Percentiles rank a stretch among this genome's conserved stretches.
Conservation (phyloP, 2,888 invertebrate species). For the Drosophila colorata region DNA sequence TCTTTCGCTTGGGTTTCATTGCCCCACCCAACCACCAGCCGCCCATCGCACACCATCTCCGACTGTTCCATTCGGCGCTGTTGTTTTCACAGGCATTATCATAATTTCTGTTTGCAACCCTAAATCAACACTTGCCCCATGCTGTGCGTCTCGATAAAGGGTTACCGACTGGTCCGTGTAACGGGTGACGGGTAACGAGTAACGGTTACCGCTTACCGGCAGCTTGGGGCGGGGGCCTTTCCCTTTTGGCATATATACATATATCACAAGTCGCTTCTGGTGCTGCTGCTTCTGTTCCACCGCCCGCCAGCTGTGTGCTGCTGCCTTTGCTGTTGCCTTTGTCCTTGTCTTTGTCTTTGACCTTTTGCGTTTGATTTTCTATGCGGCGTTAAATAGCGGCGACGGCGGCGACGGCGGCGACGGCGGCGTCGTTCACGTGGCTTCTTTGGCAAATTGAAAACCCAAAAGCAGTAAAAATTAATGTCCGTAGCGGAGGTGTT, state of each 20-base stretch:
- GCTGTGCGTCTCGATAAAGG: conserved; percentile 68
- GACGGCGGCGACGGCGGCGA: conserved; percentile 26
- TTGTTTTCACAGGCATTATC: conserved; percentile 83
- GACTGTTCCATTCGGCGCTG: conserved; percentile 29
- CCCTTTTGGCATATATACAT: conserved; percentile 40
- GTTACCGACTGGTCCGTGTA: conserved; percentile 49
- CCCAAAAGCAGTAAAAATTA: conserved; percentile 75
- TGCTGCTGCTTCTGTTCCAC: conserved; percentile 3
- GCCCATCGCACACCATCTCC: not conserved
- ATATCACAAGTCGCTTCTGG: conserved; percentile 54
- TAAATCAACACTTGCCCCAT: conserved; percentile 82
- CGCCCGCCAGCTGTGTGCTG: not conserved
- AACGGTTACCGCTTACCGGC: conserved; percentile 13
- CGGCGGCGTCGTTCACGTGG: conserved; percentile 55
- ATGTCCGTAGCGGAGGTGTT: conserved; percentile 75
- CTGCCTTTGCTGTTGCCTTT: conserved; percentile 12
- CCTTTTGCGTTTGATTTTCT: conserved; percentile 74
- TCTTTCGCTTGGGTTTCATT: conserved; percentile 70
- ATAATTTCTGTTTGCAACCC: conserved; percentile 84
- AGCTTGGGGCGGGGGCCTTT: not conserved
- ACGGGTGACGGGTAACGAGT: conserved; percentile 14
- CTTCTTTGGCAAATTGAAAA: conserved; percentile 71
- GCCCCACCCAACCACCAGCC: conserved; percentile 2
- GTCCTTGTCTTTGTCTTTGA: conserved; percentile 59
- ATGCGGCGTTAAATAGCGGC: conserved; percentile 70